These are phyloP conservation scores for Scopus umbretta DNA, from an alignment of 2,113 vertebrate species.

Conservation along the genomic window DNA sequence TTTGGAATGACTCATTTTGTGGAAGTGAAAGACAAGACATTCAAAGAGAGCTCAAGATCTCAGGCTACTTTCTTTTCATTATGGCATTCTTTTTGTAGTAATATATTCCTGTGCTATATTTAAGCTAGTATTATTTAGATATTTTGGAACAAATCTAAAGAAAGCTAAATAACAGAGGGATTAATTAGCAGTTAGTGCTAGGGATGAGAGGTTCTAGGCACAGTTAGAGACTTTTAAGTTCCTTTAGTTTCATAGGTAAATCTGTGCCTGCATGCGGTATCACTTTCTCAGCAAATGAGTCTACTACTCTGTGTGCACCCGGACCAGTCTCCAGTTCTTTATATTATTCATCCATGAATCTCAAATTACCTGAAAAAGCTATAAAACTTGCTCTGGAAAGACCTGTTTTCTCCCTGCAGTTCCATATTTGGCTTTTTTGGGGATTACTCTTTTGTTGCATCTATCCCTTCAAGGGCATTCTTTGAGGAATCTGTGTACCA, in stretches of 20 bases:
- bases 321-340: not conserved
- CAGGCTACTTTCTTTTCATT: not conserved
- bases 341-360: not conserved
- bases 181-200: not conserved
- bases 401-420: not conserved
- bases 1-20: not conserved
- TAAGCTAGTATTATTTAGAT: not conserved
- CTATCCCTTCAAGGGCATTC: not conserved
- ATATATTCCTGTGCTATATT: not conserved
- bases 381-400: not conserved
- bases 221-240: not conserved
- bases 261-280: not conserved
- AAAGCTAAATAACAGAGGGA: not conserved
- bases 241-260: not conserved
- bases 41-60: not conserved
- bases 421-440: not conserved
- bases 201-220: not conserved
- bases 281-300: not conserved
- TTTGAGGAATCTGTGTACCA: not conserved
- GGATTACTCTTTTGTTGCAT: not conserved
- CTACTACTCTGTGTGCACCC: not conserved
- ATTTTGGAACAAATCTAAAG: not conserved
- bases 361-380: not conserved
- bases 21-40: not conserved
- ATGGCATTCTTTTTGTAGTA: not conserved